A percentile compares a stretch with the other conserved stretches of the same genome.
These are phyloP conservation scores for Sebastiscus tertius DNA, from an alignment of 2,797 vertebrate species.

Conservation along the genomic window DNA sequence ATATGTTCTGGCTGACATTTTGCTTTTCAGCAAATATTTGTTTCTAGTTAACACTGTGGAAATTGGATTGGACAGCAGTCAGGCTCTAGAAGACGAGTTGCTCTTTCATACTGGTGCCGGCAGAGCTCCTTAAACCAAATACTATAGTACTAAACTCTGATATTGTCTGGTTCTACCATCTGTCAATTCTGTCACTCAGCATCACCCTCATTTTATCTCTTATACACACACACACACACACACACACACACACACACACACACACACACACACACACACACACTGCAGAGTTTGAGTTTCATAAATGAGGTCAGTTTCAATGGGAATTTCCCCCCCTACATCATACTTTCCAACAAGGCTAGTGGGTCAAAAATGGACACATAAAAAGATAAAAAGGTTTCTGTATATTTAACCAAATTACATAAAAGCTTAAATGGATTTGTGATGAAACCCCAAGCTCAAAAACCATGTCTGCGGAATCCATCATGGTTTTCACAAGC, in stretches of 20 bases:
- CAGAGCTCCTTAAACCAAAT: slow-evolving; percentile 12
- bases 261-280: not conserved
- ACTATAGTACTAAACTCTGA: not conserved
- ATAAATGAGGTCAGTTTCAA: slow-evolving; percentile 22
- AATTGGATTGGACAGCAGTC: slow-evolving; percentile 18
- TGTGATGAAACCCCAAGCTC: slow-evolving; percentile 66
- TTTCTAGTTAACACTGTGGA: slow-evolving; percentile 9
- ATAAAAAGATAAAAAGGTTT: slow-evolving; percentile 74
- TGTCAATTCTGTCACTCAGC: slow-evolving; percentile 1
- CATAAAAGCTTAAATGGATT: slow-evolving; percentile 73
- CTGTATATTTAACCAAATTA: slow-evolving; percentile 78
- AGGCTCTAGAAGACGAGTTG: not conserved
- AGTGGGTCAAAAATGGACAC: slow-evolving; percentile 59
- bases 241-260: not conserved
- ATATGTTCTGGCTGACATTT: not conserved
- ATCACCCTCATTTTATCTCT: not conserved
- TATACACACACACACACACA: not conserved
- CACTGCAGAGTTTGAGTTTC: slow-evolving; percentile 5
- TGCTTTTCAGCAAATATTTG: not conserved
- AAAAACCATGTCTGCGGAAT: slow-evolving; percentile 74
- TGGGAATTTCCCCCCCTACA: slow-evolving; percentile 32
- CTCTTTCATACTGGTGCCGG: not conserved
- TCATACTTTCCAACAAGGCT: slow-evolving; percentile 65
- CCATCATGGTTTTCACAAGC: slow-evolving; percentile 79
- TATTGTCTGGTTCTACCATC: not conserved